Conservation (phyloP, 2,113 vertebrate genomes). For the Callopanchax toddi region DNA sequence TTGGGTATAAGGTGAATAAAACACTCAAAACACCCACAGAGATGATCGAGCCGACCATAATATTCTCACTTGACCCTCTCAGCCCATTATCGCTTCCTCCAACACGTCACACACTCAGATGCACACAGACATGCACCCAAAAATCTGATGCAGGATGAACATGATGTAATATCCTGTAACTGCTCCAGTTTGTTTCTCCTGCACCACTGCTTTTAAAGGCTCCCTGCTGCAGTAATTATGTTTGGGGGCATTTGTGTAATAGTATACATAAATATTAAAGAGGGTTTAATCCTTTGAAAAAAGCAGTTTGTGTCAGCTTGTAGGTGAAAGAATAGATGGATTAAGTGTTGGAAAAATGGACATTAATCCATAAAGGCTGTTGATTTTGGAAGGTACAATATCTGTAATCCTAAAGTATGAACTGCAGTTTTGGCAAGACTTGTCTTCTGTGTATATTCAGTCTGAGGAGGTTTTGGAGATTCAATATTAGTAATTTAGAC, state of each 20-base stretch:
- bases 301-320: constrained; percentile 22
- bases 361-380: constrained; percentile 34
- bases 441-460: constrained; percentile 5
- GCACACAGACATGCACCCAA: constrained; percentile 7
- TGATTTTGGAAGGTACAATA: constrained; percentile 12
- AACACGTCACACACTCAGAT: constrained; percentile 12
- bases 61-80: constrained; percentile 25
- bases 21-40: constrained; percentile 18
- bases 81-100: constrained; percentile 42
- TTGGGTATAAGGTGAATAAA: constrained; percentile 91
- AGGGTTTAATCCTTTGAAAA: constrained; percentile 31
- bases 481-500: constrained; percentile 21
- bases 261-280: constrained; percentile 16
- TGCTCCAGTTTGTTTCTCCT: constrained; percentile 41
- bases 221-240: neutral
- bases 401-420: constrained; percentile 14
- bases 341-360: constrained; percentile 22
- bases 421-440: constrained; percentile 2
- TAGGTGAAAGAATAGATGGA: constrained; percentile 34
- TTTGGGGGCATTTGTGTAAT: constrained; percentile 4
- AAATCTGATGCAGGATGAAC: constrained; percentile 18
- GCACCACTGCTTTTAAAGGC: constrained; percentile 42
- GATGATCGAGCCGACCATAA: neutral
- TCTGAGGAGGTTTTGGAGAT: constrained; percentile 18
- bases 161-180: constrained; percentile 78